Base-by-base conservation (phyloP, 2,113 vertebrate genomes). In the Odobenus rosmarus region DNA sequence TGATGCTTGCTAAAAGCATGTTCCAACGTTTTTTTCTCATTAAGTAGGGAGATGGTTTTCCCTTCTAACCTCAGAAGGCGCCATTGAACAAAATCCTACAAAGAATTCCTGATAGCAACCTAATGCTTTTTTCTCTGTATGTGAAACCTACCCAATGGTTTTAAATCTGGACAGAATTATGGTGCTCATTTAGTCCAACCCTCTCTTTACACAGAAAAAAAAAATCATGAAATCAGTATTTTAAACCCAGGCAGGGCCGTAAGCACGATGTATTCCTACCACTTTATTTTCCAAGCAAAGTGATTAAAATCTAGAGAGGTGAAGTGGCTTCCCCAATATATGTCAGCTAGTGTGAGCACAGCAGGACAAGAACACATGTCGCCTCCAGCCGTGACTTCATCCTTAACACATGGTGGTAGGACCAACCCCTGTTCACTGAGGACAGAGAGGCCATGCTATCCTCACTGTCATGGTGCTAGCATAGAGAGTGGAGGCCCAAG, bases 11-110 rank as follows among this genome's bases (percentile, higher is more conserved):
- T 95, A 79, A 97, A 97, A 85, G 81, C 39, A 62, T 85, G 71
- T 96, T 98, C 97, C 92, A 97, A 97, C 96, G 94, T 88, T 95
- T 42, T 42, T 23, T 96, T 97, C 90, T 95, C 90, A 96, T 96
- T 96, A 96, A 96, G 79, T 79, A 72, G 88, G 64, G 91, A 33
- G 28, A 76, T 95, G 62, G 46, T 82, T 97, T 98, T 90, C 84
- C 49, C 88, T 89, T 69, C 90, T 67, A n/a, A n/a, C 96, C 89
- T 93, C 90, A 94, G 55, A 85, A 94, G 39, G 88, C 88, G 42
- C 67, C 69, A 89, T 86, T 97, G 88, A 96, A 96, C 84, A 81
- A 85, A 96, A 97, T 69, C 82, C 94, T 62, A 57, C 69, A 64
- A 77, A 89, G n/a, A 79, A 72, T 96, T 84, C 53, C 84, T 87